These are phyloP conservation scores for Pseudopipra pipra DNA, from an alignment of 2,113 vertebrate species.

Conservation along the genomic window DNA sequence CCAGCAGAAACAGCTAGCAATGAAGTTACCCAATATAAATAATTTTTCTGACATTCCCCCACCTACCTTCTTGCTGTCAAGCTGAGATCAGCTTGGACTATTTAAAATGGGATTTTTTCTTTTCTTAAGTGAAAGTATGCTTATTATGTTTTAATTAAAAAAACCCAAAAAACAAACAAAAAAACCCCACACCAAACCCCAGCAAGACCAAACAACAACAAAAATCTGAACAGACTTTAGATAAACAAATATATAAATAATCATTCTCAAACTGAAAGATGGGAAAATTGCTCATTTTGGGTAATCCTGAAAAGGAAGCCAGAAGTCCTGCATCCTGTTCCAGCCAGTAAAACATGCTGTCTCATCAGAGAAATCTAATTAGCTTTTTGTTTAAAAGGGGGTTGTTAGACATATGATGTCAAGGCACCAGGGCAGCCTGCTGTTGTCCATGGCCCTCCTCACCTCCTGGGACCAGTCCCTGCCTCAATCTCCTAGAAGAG, in stretches of 20 bases:
- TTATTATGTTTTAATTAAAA: neutral
- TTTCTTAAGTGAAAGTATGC: neutral
- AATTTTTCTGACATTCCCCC: neutral
- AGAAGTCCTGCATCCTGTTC: neutral
- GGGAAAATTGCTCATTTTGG: neutral
- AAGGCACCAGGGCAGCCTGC: neutral
- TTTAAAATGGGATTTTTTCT: neutral
- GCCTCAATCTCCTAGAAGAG: neutral
- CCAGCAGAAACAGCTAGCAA: neutral
- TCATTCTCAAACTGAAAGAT: neutral
- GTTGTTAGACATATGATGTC: neutral
- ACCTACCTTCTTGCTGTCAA: neutral
- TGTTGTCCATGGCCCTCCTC: neutral
- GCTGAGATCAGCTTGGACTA: neutral
- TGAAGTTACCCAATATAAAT: neutral
- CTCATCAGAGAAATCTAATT: neutral
- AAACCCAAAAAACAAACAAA: neutral
- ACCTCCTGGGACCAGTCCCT: accelerated
- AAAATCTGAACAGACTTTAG: neutral
- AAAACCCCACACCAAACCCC: neutral
- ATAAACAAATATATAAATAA: neutral
- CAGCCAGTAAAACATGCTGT: neutral
- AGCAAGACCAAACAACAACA: neutral
- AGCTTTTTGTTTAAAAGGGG: neutral
- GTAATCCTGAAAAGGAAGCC: neutral